Evolutionary conservation across 92 coral and sea anemone genomes (phyloP).

Genomic region (Montipora capitata): DNA sequence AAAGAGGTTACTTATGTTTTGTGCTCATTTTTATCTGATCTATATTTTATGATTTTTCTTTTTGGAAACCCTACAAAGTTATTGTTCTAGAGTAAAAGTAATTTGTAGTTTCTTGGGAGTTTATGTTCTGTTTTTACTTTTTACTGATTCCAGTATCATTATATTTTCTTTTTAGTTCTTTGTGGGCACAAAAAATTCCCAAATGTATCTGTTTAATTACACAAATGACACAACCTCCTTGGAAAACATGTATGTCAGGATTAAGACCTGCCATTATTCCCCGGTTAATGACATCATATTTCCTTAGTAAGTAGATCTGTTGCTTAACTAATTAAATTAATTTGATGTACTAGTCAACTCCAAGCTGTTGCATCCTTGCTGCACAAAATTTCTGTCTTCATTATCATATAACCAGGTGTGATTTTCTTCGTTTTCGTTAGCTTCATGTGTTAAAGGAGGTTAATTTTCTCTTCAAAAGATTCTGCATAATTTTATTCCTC

Average conservation of each 20-base stretch:
- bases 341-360: no score
- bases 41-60: no score
- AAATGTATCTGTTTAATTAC: constrained; percentile 89
- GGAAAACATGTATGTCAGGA: constrained; percentile 79
- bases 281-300: constrained; percentile 92
- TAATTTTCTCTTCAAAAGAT: no score
- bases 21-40: no score
- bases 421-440: no score
- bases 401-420: no score
- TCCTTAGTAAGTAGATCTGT: constrained; percentile 85
- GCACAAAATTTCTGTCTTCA: no score
- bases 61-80: not conserved
- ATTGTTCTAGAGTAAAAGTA: not conserved
- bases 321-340: no score
- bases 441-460: no score
- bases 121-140: not conserved
- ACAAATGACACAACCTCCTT: constrained; percentile 11
- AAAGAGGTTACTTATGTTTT: not conserved
- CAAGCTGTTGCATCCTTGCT: no score
- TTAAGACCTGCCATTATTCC: constrained; percentile 93
- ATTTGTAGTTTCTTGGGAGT: not conserved
- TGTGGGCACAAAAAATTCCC: constrained; percentile 93
- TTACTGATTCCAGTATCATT: not conserved
- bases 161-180: constrained; percentile 78
- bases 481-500: no score